phyloP scores from a whole-genome alignment of 2,113 vertebrate genomes.

The Phalacrocorax brasilianus region DNA sequence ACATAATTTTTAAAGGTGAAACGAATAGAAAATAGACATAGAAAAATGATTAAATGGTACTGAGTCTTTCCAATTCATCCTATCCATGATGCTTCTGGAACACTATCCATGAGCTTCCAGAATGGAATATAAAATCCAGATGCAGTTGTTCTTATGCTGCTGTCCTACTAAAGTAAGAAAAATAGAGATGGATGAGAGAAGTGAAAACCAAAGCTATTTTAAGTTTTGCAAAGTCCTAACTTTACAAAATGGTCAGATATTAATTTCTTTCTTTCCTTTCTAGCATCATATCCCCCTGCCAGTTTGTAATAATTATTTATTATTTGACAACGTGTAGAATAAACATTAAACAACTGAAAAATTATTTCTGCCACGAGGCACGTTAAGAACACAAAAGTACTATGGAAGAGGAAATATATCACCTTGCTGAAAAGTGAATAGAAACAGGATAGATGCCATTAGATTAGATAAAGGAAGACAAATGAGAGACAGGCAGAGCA shows the following conservation, averaged over 20 bases:
- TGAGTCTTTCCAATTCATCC: background rate
- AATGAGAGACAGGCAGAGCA: background rate
- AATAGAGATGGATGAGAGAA: background rate
- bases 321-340: background rate
- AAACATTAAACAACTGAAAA: constrained; percentile 11
- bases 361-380: background rate
- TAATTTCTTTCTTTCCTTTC: background rate
- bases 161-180: background rate
- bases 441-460: constrained; percentile 16
- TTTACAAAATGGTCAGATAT: background rate
- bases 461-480: constrained; percentile 49
- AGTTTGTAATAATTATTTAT: background rate
- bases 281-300: background rate
- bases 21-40: background rate
- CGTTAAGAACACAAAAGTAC: background rate
- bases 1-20: background rate
- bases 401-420: constrained; percentile 5
- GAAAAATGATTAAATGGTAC: background rate
- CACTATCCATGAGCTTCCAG: background rate
- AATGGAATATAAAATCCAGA: background rate
- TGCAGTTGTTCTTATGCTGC: background rate
- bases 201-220: background rate
- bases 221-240: background rate
- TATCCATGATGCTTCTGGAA: background rate
- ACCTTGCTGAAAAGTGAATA: constrained; percentile 15